Evolutionary conservation across 1,140 invertebrate genomes (phyloP).

Genomic region (Eulimnadia texana): DNA sequence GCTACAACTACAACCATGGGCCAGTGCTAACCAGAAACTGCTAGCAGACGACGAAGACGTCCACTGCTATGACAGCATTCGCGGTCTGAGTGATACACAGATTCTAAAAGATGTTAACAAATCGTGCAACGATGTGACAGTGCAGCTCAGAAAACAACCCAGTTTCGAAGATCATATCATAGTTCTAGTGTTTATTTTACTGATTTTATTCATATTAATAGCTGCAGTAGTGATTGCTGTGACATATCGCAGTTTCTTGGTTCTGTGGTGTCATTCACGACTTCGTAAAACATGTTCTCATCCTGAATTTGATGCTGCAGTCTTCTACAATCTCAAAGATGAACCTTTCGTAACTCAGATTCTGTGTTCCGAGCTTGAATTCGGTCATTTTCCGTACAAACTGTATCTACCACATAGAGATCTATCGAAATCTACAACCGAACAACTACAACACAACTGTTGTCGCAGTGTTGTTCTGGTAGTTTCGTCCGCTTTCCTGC

Average conservation of each 20-base stretch:
- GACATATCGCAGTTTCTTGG: constrained; percentile 59
- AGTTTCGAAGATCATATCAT: constrained; percentile 62
- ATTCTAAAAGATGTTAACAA: constrained; percentile 65
- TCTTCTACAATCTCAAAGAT: constrained; percentile 83
- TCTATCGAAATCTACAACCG: constrained; percentile 35
- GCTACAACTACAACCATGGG: constrained; percentile 67
- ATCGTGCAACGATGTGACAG: constrained; percentile 55
- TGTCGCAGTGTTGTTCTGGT: constrained; percentile 59
- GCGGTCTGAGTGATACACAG: constrained; percentile 40
- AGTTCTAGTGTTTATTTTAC: constrained; percentile 59
- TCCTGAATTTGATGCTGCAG: constrained; percentile 61
- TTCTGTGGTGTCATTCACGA: constrained; percentile 53
- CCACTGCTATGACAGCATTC: constrained; percentile 26
- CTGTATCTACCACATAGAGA: constrained; percentile 72
- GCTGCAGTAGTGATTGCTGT: constrained; percentile 59
- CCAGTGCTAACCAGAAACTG: constrained; percentile 44
- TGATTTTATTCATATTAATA: constrained; percentile 50
- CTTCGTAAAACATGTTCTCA: constrained; percentile 58
- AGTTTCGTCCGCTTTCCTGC: constrained; percentile 64
- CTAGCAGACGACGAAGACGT: constrained; percentile 34
- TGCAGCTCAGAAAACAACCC: constrained; percentile 34
- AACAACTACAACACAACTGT: not conserved
- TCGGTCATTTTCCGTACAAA: constrained; percentile 44
- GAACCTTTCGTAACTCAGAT: constrained; percentile 74
- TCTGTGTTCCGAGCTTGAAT: constrained; percentile 68